A percentile compares a stretch with the other conserved stretches of the same genome.
Evolutionary conservation across 2,888 invertebrate species (phyloP).

Genomic region (Euclidia mi): DNA sequence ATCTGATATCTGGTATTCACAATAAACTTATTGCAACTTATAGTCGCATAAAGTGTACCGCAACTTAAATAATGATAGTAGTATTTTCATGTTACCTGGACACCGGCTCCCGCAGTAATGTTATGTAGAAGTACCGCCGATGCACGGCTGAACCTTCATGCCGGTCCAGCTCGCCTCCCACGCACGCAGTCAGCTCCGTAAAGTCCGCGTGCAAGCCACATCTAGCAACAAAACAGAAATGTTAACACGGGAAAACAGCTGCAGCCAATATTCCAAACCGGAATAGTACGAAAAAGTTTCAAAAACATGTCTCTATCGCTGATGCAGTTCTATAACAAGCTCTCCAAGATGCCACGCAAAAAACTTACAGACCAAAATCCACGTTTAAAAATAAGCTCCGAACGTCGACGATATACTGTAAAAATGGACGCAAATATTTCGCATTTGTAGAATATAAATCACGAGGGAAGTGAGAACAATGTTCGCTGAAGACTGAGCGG

Average conservation of each 20-base stretch:
- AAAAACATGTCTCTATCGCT: slow-evolving; percentile 30
- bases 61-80: too few species aligned
- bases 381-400: slow-evolving; percentile 28
- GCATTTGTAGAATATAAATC: slow-evolving; percentile 61
- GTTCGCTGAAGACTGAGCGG: slow-evolving; percentile 59
- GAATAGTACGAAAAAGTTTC: slow-evolving; percentile 15
- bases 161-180: slow-evolving; percentile 97
- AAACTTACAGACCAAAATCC: slow-evolving; percentile 24
- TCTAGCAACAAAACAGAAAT: slow-evolving; percentile 67
- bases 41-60: slow-evolving; percentile 1
- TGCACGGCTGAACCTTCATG: slow-evolving; percentile 95
- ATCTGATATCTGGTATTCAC: too few species aligned
- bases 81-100: too few species aligned
- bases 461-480: slow-evolving; percentile 48
- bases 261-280: slow-evolving; percentile 18
- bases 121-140: slow-evolving; percentile 98
- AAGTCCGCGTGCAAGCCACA: slow-evolving; percentile 99
- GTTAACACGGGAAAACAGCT: slow-evolving; percentile 11
- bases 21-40: too few species aligned
- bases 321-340: slow-evolving; percentile 35
- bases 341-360: slow-evolving; percentile 28
- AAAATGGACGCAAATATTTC: slow-evolving; percentile 54
- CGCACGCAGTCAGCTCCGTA: slow-evolving; percentile 98
- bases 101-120: slow-evolving; percentile 98
- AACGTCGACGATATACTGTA: slow-evolving; percentile 16